Percentiles rank a stretch among this genome's conserved stretches.
phyloP scores from a whole-genome alignment of 2,113 vertebrate genomes.

The Calidris pygmaea region DNA sequence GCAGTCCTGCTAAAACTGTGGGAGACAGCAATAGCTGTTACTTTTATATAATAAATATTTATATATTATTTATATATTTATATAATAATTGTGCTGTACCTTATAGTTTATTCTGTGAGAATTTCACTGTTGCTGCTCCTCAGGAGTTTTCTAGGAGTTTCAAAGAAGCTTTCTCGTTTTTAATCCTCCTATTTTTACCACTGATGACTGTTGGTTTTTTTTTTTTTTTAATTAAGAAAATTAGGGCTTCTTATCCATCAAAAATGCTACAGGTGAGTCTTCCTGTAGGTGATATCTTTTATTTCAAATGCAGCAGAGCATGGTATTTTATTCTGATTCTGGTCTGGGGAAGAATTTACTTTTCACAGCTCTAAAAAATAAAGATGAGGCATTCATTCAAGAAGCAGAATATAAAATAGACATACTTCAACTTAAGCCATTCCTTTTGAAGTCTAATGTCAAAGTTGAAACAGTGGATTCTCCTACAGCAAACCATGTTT shows the following conservation, averaged over 20 bases:
- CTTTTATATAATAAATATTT: background rate
- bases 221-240: background rate
- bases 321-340: background rate
- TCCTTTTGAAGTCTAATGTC: background rate
- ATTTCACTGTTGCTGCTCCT: background rate
- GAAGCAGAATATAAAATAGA: constrained; percentile 8
- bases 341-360: background rate
- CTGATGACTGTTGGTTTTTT: background rate
- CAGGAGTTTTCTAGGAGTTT: background rate
- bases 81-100: background rate
- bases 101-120: background rate
- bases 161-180: background rate
- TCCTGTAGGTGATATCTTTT: background rate
- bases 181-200: background rate
- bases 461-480: constrained; percentile 4
- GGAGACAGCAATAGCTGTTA: background rate
- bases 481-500: background rate
- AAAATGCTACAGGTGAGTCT: background rate
- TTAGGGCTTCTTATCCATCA: background rate
- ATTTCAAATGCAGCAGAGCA: background rate
- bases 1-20: background rate
- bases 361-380: background rate
- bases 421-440: background rate
- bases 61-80: background rate
- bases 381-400: background rate